phyloP scores from a whole-genome alignment of 2,797 vertebrate genomes.

The Gallinago stenura region DNA sequence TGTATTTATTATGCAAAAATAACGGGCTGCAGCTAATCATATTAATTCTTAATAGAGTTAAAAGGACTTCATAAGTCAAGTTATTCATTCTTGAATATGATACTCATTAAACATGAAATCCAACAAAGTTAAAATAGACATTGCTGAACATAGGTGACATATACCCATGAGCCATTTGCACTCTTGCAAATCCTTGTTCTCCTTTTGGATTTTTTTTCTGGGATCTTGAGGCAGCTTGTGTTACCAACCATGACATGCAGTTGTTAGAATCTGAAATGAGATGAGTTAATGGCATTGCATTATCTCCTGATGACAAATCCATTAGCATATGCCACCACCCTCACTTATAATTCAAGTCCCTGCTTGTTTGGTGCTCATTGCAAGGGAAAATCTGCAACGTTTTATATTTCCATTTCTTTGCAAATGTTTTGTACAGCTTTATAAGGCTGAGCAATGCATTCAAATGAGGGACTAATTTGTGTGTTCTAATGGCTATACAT shows the following conservation, averaged over 20 bases:
- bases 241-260: slow-evolving; percentile 8
- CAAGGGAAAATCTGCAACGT: slow-evolving; percentile 24
- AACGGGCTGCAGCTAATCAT: background rate
- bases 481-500: slow-evolving; percentile 5
- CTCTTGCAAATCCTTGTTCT: background rate
- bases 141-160: background rate
- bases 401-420: slow-evolving; percentile 44
- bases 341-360: slow-evolving; percentile 35
- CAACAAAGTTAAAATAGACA: background rate
- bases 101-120: slow-evolving; percentile 1
- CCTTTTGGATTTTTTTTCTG: background rate
- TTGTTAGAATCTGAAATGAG: slow-evolving; percentile 47
- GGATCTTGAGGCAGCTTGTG: background rate
- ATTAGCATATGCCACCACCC: slow-evolving; percentile 44
- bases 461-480: slow-evolving; percentile 26
- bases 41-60: background rate
- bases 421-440: slow-evolving; percentile 26
- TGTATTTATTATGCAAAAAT: background rate
- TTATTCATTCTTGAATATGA: background rate
- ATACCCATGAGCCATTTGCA: background rate
- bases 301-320: slow-evolving; percentile 44
- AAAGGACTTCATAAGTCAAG: background rate
- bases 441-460: background rate
- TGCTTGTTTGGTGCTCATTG: slow-evolving; percentile 44
- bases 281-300: slow-evolving; percentile 42